Conservation (phyloP, 1,140 invertebrate genomes). For the Ladona fulva region DNA sequence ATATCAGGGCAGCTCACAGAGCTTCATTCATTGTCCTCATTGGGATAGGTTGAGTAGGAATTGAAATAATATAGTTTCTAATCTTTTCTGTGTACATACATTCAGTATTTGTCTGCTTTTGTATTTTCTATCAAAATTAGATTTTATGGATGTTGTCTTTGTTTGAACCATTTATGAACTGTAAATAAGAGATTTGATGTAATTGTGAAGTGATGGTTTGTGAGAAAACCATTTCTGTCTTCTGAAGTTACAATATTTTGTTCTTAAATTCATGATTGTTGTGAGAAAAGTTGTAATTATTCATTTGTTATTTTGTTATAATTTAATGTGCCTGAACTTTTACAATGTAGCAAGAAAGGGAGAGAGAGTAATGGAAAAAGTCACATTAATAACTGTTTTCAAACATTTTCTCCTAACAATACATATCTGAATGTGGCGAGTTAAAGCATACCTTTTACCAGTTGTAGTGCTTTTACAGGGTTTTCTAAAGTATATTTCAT, state of each 20-base stretch:
- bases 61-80: background rate
- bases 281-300: constrained; percentile 5
- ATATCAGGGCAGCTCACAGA: constrained; percentile 7
- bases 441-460: constrained; percentile 10
- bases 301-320: constrained; percentile 4
- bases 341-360: background rate
- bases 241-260: background rate
- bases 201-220: background rate
- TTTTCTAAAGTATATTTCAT: constrained; percentile 4
- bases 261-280: background rate
- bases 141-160: constrained; percentile 10
- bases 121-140: constrained; percentile 7
- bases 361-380: background rate
- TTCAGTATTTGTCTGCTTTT: constrained; percentile 6
- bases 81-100: background rate
- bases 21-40: background rate
- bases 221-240: background rate
- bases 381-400: constrained; percentile 10
- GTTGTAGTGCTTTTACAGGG: constrained; percentile 8
- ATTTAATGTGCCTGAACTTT: constrained; percentile 4
- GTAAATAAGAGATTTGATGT: background rate
- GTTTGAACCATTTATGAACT: background rate
- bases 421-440: constrained; percentile 8
- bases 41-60: constrained; percentile 8
- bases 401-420: constrained; percentile 7